These are phyloP conservation scores for Dermatemys mawii DNA, from an alignment of 2,113 vertebrate genomes.

Conservation along the genomic window DNA sequence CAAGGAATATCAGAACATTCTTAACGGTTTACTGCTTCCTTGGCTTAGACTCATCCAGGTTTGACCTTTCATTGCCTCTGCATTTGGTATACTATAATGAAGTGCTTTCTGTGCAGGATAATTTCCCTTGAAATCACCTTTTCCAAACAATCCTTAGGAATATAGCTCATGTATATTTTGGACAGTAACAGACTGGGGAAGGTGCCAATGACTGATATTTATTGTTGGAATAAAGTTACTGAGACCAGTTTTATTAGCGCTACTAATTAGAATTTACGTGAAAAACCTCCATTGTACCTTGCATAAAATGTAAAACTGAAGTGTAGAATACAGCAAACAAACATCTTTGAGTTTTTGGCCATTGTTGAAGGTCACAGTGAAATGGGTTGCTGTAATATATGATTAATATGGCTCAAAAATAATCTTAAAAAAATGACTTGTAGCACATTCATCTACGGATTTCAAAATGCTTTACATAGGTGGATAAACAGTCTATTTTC, in stretches of 20 bases:
- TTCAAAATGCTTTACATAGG: background rate
- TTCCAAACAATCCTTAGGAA: background rate
- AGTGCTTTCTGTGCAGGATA: background rate
- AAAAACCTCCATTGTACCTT: background rate
- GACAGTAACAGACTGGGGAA: background rate
- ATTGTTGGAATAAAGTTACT: constrained; percentile 10
- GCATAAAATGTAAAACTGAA: background rate
- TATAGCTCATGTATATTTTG: background rate
- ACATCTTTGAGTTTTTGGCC: background rate
- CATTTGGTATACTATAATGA: background rate
- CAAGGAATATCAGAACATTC: background rate
- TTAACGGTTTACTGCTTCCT: background rate
- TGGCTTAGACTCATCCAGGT: background rate
- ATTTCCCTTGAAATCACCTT: background rate
- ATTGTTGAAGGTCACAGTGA: constrained; percentile 19
- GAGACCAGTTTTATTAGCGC: background rate
- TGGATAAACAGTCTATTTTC: background rate
- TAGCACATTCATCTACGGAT: background rate
- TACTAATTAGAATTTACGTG: constrained; percentile 32
- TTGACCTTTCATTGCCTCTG: background rate
- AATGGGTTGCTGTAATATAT: constrained; percentile 9
- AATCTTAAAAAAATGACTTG: background rate
- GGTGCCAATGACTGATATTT: background rate
- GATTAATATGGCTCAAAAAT: constrained; percentile 24
- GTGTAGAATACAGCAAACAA: background rate